Base-by-base conservation (phyloP, 2,888 invertebrate species). In the Synergus gifuensis region DNA sequence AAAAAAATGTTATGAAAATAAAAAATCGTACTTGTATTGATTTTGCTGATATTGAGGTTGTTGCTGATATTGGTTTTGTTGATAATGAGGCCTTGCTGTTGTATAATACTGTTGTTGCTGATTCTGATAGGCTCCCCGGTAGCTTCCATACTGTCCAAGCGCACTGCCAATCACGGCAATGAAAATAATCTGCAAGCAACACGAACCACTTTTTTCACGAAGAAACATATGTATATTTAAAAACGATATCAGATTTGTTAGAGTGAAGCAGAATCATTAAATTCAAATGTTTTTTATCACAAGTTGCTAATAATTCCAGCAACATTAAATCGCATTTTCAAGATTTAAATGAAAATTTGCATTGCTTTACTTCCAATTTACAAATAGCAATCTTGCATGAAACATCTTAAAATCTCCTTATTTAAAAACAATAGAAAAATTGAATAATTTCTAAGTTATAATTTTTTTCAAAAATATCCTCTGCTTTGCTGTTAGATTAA, bases 171-270 rank as follows among this genome's bases (percentile, higher is more conserved):
- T 80, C 44, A 90, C 77, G 79, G 87, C 86, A 64, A 88, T 83
- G 40, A 87, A 78, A 79, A 90, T 83, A 81, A 91, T 88, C 91
- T 91, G 88, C 76, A 89, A 90, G 42, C 76, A 85, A 77, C 62
- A 78, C 58, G 60, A 81, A 79, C 80, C 80, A 81, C 76, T 69
- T 77, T 77, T 84, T 66, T 18, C 63, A 77, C 62, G 16, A 79
- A 40, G 40, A 76, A 63, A 67, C 42, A 76, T 36, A 28, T 28
- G 22, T 28, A 58, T 62, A 36, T 54, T 12, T 14, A 4, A 12
- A 60, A 60, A 1, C 18, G 12, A 14, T 11, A 14, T 5, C 60
- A 28, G 18, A 60, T 4, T 60, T 28, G 5, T 28, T 14, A 60
- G 22, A 28, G 22, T 60, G 5, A 60, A 22, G 14, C 0, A 12